Evolutionary conservation across 1,140 invertebrate species (phyloP), one percentile per base, ranked within the genome.

Genomic region (Apocrypta bakeri): DNA sequence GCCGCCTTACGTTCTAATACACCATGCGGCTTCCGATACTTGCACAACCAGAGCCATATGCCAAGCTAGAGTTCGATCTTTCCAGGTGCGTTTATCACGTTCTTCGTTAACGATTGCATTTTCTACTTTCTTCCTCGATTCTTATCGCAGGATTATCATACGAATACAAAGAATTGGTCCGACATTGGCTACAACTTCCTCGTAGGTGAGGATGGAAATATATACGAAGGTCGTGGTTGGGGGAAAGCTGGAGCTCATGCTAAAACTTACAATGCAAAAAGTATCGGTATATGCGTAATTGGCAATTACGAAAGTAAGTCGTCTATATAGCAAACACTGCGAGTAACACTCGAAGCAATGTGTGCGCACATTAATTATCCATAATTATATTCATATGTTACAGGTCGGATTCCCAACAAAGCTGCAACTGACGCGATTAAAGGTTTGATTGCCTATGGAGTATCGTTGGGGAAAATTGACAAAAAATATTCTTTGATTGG

Each of bases 191-290:
- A 92, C 48, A 94, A 92, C 83, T 94, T 94, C 84, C 12, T 91
- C 7, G 83, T 94, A 1, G 92, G 93, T 12, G 93, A 93, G 29
- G 93, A 93, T 79, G 94, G 93, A 3, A 92, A 92, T 37, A 87
- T 93, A n/a, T 94, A 93, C 82, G 93, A 94, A 86, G 94, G 92
- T 0, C 90, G 94, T 25, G 94, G 93, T 0, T 94, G 94, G 94
- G 88, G 88, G 25, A 88, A 87, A 61, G 80, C 88, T 1, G 94
- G 94, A 3, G 91, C 93, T 2, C 93, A 94, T 80, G 88, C 93
- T 0, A 68, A 73, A 6, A 25, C 73, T 8, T 93, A 92, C 84
- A 94, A 94, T 77, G 29, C 25, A 0, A 89, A 89, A 27, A 92
- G 92, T 14, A 88, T 94, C 31, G 93, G 93, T 83, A 92, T 94